These are phyloP conservation scores for Clarias laeviceps DNA, from an alignment of 2,797 vertebrate species.

Conservation along the genomic window DNA sequence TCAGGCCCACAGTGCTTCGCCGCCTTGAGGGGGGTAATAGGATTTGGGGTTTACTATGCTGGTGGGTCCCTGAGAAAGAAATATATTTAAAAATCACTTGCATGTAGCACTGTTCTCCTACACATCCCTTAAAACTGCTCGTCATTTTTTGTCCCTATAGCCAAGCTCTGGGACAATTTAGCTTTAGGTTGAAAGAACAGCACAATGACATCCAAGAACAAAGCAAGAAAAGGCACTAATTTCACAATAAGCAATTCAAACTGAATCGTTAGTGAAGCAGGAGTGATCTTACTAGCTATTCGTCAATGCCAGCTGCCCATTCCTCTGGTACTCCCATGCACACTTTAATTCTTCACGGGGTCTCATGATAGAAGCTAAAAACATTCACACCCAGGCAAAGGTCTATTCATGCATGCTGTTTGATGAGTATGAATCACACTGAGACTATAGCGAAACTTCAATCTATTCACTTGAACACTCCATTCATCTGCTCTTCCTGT, in stretches of 20 bases:
- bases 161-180: conserved; percentile 37
- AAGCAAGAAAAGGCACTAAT: conserved; percentile 19
- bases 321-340: not conserved
- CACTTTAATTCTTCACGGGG: conserved; percentile 58
- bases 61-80: conserved; percentile 72
- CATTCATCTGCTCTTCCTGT: conserved; percentile 38
- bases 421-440: conserved; percentile 34
- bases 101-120: conserved; percentile 41
- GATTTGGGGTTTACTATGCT: conserved; percentile 80
- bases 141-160: conserved; percentile 17
- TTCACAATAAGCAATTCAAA: conserved; percentile 17
- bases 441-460: conserved; percentile 18
- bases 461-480: conserved; percentile 15
- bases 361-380: conserved; percentile 58
- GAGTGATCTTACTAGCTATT: conserved; percentile 52
- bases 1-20: conserved; percentile 74
- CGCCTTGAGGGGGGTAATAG: conserved; percentile 74
- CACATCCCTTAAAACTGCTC: conserved; percentile 53
- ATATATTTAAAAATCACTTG: conserved; percentile 46
- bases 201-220: conserved; percentile 5
- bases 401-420: conserved; percentile 19
- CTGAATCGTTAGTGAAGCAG: conserved; percentile 49
- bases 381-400: conserved; percentile 6
- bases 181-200: conserved; percentile 14
- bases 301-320: conserved; percentile 58